These are phyloP conservation scores for Halcyon chelicuti DNA, from an alignment of 2,797 vertebrate species.

Conservation along the genomic window DNA sequence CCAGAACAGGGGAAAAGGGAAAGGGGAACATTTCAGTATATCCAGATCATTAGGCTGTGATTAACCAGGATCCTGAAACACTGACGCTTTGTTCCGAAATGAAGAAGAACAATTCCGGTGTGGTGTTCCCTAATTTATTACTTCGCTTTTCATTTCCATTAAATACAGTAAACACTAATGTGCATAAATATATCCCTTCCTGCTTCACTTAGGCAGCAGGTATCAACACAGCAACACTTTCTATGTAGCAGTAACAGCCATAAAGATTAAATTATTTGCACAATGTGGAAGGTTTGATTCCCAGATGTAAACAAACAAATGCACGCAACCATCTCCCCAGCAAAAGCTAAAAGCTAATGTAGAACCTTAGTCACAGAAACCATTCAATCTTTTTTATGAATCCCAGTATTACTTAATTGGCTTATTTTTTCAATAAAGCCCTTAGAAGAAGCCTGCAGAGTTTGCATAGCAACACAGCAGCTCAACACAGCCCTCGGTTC, in stretches of 20 bases:
- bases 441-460: conserved; percentile 17
- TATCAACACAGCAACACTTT: conserved; percentile 33
- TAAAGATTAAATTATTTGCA: conserved; percentile 60
- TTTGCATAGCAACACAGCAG: background rate
- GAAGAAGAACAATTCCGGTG: background rate
- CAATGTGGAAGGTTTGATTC: conserved; percentile 29
- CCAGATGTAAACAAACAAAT: conserved; percentile 26
- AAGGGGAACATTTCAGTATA: background rate
- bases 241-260: conserved; percentile 31
- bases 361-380: background rate
- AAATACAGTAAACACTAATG: conserved; percentile 39
- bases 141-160: conserved; percentile 72
- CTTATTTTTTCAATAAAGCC: conserved; percentile 60
- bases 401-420: conserved; percentile 58
- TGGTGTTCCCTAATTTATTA: conserved; percentile 52
- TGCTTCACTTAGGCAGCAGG: background rate
- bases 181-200: background rate
- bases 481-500: background rate
- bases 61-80: conserved; percentile 19
- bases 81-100: conserved; percentile 32
- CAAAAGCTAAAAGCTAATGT: background rate
- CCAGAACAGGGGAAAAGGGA: background rate
- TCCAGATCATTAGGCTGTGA: background rate
- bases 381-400: conserved; percentile 57
- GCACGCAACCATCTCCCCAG: background rate